Conservation (phyloP, 2,888 invertebrate species). For the Pantelozetes paolii region DNA sequence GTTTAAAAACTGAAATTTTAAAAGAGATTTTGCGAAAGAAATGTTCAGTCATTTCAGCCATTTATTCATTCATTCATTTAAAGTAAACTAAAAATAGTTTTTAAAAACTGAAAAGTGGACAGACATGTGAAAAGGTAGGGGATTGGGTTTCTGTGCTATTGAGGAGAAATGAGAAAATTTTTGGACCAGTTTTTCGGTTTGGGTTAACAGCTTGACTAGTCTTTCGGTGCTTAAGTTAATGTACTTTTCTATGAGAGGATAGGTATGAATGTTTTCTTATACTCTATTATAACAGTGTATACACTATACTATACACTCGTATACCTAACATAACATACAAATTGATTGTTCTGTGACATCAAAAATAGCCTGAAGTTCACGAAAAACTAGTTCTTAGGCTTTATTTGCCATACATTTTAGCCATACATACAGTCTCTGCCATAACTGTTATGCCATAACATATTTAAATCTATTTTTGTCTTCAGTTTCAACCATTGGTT, state of each 20-base stretch:
- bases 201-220: slow-evolving; percentile 24
- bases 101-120: neutral
- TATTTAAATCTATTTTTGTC: neutral
- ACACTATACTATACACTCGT: neutral
- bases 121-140: slow-evolving; percentile 2
- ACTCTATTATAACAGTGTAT: neutral
- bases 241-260: neutral
- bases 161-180: neutral
- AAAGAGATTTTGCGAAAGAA: too few relatives aligned
- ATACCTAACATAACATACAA: neutral
- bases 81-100: neutral
- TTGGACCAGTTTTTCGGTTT: slow-evolving; percentile 20
- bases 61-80: neutral
- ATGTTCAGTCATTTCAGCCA: too few relatives aligned
- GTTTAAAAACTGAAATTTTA: too few relatives aligned
- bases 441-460: too few relatives aligned
- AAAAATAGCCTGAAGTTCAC: slow-evolving; percentile 36
- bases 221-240: slow-evolving; percentile 17
- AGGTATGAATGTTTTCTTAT: neutral
- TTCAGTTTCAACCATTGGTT: neutral
- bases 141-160: neutral
- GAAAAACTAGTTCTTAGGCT: slow-evolving; percentile 24
- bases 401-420: neutral
- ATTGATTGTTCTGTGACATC: slow-evolving; percentile 21
- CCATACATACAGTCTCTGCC: neutral